phyloP scores from a whole-genome alignment of 2,888 invertebrate species.

The Gryllus longicercus region DNA sequence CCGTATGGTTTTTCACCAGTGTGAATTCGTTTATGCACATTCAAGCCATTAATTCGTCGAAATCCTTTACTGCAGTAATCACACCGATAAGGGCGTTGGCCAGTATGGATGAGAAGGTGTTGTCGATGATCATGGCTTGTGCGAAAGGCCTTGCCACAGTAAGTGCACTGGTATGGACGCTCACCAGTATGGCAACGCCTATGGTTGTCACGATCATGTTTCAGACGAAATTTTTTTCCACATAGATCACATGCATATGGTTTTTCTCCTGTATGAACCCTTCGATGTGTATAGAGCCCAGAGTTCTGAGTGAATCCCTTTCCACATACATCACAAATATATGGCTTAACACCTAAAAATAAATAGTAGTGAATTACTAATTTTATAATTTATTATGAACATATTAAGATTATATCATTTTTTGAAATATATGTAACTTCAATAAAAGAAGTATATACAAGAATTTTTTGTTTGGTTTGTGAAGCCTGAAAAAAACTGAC shows the following conservation, averaged over 20 bases:
- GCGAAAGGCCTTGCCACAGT: conserved; percentile 27
- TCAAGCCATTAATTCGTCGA: conserved; percentile 28
- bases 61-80: conserved; percentile 24
- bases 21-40: conserved; percentile 39
- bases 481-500: background rate
- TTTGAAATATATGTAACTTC: too few relatives aligned
- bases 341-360: conserved; percentile 6
- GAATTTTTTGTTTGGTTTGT: too few relatives aligned
- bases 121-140: conserved; percentile 21
- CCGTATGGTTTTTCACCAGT: conserved; percentile 32
- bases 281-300: conserved; percentile 24
- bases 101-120: conserved; percentile 22
- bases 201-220: conserved; percentile 23
- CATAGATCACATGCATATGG: conserved; percentile 26
- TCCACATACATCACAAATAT: conserved; percentile 23
- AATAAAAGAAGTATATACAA: too few relatives aligned
- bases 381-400: background rate
- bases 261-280: conserved; percentile 23
- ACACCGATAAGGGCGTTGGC: conserved; percentile 24
- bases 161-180: conserved; percentile 19
- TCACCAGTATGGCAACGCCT: conserved; percentile 24
- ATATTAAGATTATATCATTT: background rate
- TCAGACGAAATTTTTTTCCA: conserved; percentile 17
- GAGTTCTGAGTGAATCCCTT: conserved; percentile 21
- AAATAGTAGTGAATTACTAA: background rate